These are phyloP conservation scores for Zelleria hepariella DNA, from an alignment of 2,888 invertebrate genomes.

Conservation along the genomic window DNA sequence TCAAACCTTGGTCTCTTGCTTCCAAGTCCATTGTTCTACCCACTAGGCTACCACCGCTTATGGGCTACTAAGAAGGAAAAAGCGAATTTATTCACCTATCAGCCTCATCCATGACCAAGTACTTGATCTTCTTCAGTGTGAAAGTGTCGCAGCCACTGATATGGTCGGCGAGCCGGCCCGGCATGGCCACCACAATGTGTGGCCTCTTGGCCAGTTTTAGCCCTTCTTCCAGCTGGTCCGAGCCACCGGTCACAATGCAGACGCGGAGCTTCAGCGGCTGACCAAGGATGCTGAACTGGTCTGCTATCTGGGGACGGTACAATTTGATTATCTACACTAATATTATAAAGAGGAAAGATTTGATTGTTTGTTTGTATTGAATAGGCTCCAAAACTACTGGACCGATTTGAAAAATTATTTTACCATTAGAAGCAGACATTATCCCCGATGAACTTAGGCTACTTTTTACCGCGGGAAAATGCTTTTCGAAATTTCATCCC, in stretches of 20 bases:
- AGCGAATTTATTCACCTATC: constrained; percentile 77
- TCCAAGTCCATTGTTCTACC: too few relatives aligned
- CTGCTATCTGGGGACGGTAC: constrained; percentile 83
- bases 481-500: too few relatives aligned
- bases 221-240: constrained; percentile 92
- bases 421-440: too few relatives aligned
- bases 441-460: too few relatives aligned
- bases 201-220: constrained; percentile 86
- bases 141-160: constrained; percentile 89
- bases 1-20: too few relatives aligned
- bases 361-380: neutral
- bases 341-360: neutral
- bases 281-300: constrained; percentile 94
- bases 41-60: too few relatives aligned
- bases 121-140: constrained; percentile 82
- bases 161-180: constrained; percentile 95
- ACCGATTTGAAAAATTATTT: too few relatives aligned
- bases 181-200: constrained; percentile 97
- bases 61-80: too few relatives aligned
- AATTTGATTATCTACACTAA: too few relatives aligned
- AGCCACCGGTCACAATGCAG: constrained; percentile 94
- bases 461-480: too few relatives aligned
- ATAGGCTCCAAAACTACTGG: too few relatives aligned
- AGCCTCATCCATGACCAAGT: constrained; percentile 96
- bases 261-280: constrained; percentile 88